A percentile compares a stretch with the other conserved stretches of the same genome.
These are phyloP conservation scores for Amiota communis DNA, from an alignment of 2,888 invertebrate species.

Conservation along the genomic window DNA sequence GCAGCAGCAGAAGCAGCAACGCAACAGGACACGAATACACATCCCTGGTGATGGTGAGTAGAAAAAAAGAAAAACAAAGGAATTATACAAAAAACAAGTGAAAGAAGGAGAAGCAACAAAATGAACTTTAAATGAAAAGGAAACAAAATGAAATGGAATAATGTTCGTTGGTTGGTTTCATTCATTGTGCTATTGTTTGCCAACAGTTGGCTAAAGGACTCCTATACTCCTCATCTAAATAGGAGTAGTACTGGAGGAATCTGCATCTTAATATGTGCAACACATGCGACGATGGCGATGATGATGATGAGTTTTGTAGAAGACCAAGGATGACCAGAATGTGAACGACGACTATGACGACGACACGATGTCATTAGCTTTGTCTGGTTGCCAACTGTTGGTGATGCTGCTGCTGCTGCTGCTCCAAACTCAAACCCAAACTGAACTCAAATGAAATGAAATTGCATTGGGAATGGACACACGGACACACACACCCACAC, in stretches of 20 bases:
- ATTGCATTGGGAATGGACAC: slow-evolving; percentile 9
- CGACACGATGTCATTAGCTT: slow-evolving; percentile 9
- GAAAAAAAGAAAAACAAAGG: background rate
- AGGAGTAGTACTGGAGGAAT: background rate
- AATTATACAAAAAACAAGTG: background rate
- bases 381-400: background rate
- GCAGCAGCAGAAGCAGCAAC: background rate
- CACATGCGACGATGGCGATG: slow-evolving; percentile 10
- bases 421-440: background rate
- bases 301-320: background rate
- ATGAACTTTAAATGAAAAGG: background rate
- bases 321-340: background rate
- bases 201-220: background rate
- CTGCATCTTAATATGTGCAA: background rate
- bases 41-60: background rate
- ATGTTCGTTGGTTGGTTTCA: background rate
- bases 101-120: background rate
- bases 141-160: background rate
- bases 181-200: background rate
- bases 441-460: background rate
- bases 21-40: background rate
- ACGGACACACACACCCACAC: background rate
- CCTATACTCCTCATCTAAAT: too few relatives aligned
- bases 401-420: background rate
- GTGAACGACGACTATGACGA: background rate